Evolutionary conservation across 2,113 vertebrate species (phyloP), one percentile per base, ranked within the genome.

Genomic region (Ptychochromis oligacanthus): DNA sequence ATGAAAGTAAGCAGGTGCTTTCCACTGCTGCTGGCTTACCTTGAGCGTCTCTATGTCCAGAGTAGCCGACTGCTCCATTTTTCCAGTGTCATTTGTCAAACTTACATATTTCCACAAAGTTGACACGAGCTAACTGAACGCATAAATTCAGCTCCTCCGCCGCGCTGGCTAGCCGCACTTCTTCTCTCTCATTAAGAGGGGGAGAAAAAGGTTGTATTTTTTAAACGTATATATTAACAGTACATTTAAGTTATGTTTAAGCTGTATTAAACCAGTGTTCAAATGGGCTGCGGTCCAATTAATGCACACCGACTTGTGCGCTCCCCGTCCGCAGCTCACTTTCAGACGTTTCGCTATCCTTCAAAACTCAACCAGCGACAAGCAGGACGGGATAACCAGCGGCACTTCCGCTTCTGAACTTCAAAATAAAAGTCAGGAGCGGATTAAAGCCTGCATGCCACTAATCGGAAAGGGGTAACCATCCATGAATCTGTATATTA

Each of bases 31-130:
- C 17, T 2, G 62, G 11, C 91, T 94, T 83, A 95, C 94, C 94
- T 95, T 95, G 3, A 94, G 70, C 18, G 92, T 88, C 85, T 94
- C 94, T 74, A 94, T 88, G 64, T 93, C 90, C 20, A 95, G 89
- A 75, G 93, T 92, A 7, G 92, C 88, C 59, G 94, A 90, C 85
- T 92, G 90, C 77, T 94, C 93, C 94, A 95, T 95, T 86, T n/a
- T 92, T 92, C 70, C 72, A 70, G 13, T 61, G 34, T 87, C 76
- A 80, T 86, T n/a, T 22, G 62, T 77, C 82, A 49, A 80, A 56
- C 18, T 92, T 75, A 93, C 92, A 93, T 92, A 89, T 93, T 93
- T 88, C 83, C 91, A 83, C 70, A 81, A 92, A 91, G 87, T 93
- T 91, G 17, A 38, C 14, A 58, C 57, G 11, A 85, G 43, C 59